Base-by-base conservation (phyloP, 2,797 vertebrate species). In the Mico argentatus region DNA sequence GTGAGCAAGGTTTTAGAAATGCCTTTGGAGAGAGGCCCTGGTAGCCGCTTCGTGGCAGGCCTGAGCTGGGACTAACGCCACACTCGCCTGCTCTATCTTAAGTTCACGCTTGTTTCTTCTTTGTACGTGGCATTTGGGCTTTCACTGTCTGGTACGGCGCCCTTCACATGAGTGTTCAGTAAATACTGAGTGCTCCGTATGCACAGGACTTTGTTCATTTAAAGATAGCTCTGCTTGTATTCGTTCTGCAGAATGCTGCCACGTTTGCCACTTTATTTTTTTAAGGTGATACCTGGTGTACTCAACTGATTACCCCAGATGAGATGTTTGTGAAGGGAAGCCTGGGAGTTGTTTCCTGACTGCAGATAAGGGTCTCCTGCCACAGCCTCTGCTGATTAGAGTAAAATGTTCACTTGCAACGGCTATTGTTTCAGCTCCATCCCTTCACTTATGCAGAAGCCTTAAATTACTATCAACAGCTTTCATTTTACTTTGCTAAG, bases 81-180 rank as follows among this genome's bases (percentile, higher is more conserved):
- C 39, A 7, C 22, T 50, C 2, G 0, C 1, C 1, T 61, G 48
- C 46, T 22, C 13, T 48, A 4, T 52, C n/a, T 70, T 30, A 15
- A 2, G 10, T 13, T 30, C 15, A 4, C 0, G 0, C 5, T 27
- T 46, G 19, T 20, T n/a, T 46, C 27, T n/a, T 33, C 75, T 86
- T 22, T 39, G 27, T 8, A 27, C 1, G 1, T 79, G 84, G 30
- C 26, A 17, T 33, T 76, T 24, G 7, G 26, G 13, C 52, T 30
- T n/a, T 33, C 75, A 36, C 30, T 59, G 33, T 90, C 61, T n/a
- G 44, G n/a, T 41, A n/a, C 26, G 12, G 3, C 27, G 24, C 44
- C 50, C 76, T 89, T 27, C 26, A 36, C 2, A 8, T 36, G 50
- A 30, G 41, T 44, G 61, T 64, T 82, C 22, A 19, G 36, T 64